Evolutionary conservation across 2,797 vertebrate species (phyloP).

Genomic region (Urocyon cinereoargenteus): DNA sequence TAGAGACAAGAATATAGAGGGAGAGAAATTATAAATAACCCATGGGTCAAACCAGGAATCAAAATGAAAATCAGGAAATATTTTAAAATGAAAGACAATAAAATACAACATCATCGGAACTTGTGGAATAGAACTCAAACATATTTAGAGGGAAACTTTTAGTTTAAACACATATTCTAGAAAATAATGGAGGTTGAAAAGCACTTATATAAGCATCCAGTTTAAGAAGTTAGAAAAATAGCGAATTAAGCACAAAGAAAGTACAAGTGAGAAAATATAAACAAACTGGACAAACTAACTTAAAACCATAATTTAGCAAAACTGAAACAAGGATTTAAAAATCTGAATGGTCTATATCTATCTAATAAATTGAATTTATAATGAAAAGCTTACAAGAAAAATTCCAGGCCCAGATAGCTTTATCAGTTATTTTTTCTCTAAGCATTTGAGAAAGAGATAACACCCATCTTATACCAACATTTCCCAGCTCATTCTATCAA

Average conservation of each 20-base stretch:
- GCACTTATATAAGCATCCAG: background rate
- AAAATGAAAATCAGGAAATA: constrained; percentile 40
- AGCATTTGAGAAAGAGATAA: background rate
- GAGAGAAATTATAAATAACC: constrained; percentile 5
- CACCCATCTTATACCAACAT: background rate
- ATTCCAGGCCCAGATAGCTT: background rate
- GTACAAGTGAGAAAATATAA: background rate
- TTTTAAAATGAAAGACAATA: constrained; percentile 32
- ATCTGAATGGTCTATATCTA: background rate
- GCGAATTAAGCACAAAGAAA: background rate
- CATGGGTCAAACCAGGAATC: background rate
- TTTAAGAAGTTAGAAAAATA: constrained; percentile 8
- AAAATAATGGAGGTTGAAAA: constrained; percentile 16
- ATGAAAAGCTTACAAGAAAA: background rate
- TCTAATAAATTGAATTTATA: constrained; percentile 22
- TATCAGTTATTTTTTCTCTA: background rate
- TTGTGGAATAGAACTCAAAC: constrained; percentile 27
- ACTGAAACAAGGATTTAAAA: background rate
- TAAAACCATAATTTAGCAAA: constrained; percentile 6
- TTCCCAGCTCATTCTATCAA: background rate
- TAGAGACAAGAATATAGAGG: background rate
- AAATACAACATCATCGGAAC: background rate
- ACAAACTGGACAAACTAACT: background rate
- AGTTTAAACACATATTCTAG: background rate
- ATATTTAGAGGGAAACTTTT: background rate